Conservation (phyloP, 2,888 invertebrate genomes). For the Drosophila stalkeri region DNA sequence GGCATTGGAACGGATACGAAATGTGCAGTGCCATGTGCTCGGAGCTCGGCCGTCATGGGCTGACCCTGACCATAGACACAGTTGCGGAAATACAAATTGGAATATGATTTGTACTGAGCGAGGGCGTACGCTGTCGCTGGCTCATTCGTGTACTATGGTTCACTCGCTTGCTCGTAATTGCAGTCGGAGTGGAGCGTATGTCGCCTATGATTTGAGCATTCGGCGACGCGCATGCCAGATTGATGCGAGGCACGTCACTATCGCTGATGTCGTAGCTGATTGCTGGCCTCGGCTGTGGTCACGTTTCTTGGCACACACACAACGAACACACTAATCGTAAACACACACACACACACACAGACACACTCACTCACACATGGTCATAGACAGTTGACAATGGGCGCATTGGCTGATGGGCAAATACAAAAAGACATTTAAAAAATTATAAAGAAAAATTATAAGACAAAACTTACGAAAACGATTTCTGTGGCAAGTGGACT, state of each 20-base stretch:
- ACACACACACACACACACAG: neutral
- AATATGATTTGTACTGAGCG: constrained; percentile 29
- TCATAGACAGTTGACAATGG: constrained; percentile 23
- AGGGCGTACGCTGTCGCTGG: neutral
- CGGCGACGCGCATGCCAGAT: constrained; percentile 28
- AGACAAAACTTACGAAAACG: no score
- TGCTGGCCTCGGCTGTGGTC: constrained; percentile 52
- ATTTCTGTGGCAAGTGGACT: neutral
- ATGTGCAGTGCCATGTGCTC: constrained; percentile 47
- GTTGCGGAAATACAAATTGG: constrained; percentile 43
- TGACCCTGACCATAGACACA: constrained; percentile 76
- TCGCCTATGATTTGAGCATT: constrained; percentile 21
- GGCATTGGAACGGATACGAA: neutral
- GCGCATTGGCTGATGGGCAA: constrained; percentile 29
- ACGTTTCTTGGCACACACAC: constrained; percentile 68
- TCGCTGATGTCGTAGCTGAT: constrained; percentile 33
- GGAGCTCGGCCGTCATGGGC: constrained; percentile 17
- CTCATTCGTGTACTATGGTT: neutral
- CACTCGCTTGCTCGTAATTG: neutral
- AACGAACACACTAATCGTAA: constrained; percentile 19
- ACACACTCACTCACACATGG: constrained; percentile 11
- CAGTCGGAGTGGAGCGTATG: neutral
- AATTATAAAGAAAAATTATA: no score
- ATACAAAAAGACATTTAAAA: neutral
- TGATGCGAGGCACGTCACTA: constrained; percentile 48